These are phyloP conservation scores for Pseudochirops corinnae DNA, from an alignment of 2,797 vertebrate species.

Conservation along the genomic window DNA sequence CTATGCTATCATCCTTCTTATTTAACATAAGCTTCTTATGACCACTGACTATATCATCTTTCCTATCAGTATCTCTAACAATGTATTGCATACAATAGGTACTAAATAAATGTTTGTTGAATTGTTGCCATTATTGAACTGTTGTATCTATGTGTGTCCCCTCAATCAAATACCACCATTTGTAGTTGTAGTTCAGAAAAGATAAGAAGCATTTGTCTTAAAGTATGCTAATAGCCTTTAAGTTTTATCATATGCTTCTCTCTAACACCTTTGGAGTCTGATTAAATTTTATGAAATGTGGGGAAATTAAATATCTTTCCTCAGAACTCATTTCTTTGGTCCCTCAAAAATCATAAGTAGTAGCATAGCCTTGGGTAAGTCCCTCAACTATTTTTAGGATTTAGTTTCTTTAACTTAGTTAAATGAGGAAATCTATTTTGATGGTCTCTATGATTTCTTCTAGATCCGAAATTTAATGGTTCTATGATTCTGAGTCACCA, in stretches of 20 bases:
- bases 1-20: neutral
- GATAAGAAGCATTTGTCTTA: too few species aligned
- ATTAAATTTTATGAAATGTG: constrained; percentile 39
- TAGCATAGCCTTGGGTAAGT: neutral
- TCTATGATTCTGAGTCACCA: neutral
- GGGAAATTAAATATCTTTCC: neutral
- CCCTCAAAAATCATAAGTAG: neutral
- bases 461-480: neutral
- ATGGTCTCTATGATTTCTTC: neutral
- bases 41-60: neutral
- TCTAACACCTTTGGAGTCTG: too few species aligned
- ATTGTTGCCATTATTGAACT: too few species aligned
- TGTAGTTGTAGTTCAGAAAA: too few species aligned
- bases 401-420: constrained; percentile 11
- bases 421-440: neutral
- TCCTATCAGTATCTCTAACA: neutral
- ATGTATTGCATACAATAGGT: too few species aligned
- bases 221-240: too few species aligned
- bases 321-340: constrained; percentile 37
- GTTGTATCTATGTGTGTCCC: too few species aligned
- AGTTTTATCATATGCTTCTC: too few species aligned
- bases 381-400: neutral
- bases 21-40: neutral
- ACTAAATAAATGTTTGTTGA: too few species aligned
- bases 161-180: too few species aligned